Base-by-base conservation (phyloP, 2,797 vertebrate species). In the Tapera naevia region DNA sequence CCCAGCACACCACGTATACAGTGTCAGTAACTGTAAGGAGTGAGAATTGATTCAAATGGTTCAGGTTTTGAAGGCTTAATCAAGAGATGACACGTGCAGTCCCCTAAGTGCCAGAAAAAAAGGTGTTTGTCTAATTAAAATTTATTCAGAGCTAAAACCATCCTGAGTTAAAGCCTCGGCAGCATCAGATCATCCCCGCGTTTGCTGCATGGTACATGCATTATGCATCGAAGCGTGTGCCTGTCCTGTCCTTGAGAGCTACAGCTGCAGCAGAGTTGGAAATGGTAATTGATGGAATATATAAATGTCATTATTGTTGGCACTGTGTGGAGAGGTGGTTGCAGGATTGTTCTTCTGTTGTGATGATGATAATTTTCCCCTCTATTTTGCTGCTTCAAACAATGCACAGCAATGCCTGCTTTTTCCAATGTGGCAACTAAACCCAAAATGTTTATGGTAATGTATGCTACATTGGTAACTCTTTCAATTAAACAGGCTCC, bases 111-210 rank as follows among this genome's bases (percentile, higher is more conserved):
- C 92, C 81, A 91, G 82, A 39, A 88, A 88, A 92, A 89, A 96
- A 96, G 82, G 89, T 94, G 95, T 96, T 96, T 95, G 83, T 92
- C 94, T 96, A 96, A 96, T 96, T 96, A 94, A 94, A 95, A 93
- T 97, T 45, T 96, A 92, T 94, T 96, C 92, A 80, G 93, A 95
- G 94, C 91, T 86, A 89, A 94, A 95, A 84, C 74, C 74, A 64
- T n/a, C 83, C 87, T 1, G 41, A 93, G 80, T 71, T 85, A 84
- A 82, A 74, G 85, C 88, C 86, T 51, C 7, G 1, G 86, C 91
- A 95, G 85, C 89, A 46, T 86, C 83, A 83, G 80, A 67, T 91
- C 32, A 1, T 48, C 75, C 22, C 64, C 1, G 3, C 2, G 9
- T 46, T 86, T 1, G n/a, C 81, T 93, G 85, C 80, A 61, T 71